Evolutionary conservation across 30 jellyfish, hydroid and myxozoan genomes (phyloP), one percentile per base, ranked within the genome.

Genomic region (Mastigias papua): DNA sequence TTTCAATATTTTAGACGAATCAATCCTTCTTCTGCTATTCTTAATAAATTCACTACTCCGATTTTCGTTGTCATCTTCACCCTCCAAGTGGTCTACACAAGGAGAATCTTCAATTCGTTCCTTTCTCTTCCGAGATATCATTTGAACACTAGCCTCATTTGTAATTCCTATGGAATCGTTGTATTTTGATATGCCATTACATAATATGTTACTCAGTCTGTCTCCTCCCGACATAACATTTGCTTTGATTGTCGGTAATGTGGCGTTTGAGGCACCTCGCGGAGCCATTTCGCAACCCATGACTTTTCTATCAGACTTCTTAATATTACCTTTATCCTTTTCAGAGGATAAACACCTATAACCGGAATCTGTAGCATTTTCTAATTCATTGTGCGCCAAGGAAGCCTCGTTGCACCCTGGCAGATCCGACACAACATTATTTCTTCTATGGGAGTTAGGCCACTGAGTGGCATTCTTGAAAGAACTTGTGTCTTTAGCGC

Each of bases 141-240:
- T 22, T 1, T 75, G 73, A 75, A 5, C 73, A 28, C 27, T 75
- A 26, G 20, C 80, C 11, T 68, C 27, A 22, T 20, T 34, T 2
- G 34, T 34, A 13, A 2, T 26, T 11, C 35, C 26, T 10, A 11
- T 21, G 13, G 0, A 20, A 37, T 16, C 31, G 31, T 29, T 62
- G 4, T 22, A 5, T 0, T 62, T 15, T 72, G 63, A 26, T 34
- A 73, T 37, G 28, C 90, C 80, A 46, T 46, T 79, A 42, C 80
- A 79, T 0, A 79, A 46, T 34, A 79, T n/a, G 19, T 27, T 34
- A 26, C 90, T 65, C 48, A 79, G 90, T 26, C 70, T 79, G 20
- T 79, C 82, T 66, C 63, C 90, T 34, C 80, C 80, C 22, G 80
- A 9, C 10, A 58, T 49, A 46, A 22, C 1, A 1, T 32, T 28